A percentile compares a stretch with the other conserved stretches of the same genome.
Conservation (phyloP, 2,113 vertebrate species). For the Dromiciops gliroides region DNA sequence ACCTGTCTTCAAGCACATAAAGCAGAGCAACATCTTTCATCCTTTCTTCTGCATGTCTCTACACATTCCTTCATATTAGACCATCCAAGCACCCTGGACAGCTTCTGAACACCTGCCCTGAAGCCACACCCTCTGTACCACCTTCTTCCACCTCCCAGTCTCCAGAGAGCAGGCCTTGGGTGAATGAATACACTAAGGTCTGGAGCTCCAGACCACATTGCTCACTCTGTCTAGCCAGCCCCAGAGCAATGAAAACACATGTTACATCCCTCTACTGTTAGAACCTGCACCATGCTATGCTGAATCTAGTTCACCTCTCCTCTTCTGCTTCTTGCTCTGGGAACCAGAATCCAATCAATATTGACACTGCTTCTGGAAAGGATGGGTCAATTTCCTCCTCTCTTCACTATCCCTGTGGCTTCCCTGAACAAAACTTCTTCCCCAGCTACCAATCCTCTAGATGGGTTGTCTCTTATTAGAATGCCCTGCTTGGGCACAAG, state of each 20-base stretch:
- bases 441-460: background rate
- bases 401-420: background rate
- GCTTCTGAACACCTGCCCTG: background rate
- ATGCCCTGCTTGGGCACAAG: background rate
- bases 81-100: background rate
- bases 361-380: background rate
- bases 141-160: background rate
- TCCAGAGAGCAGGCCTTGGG: background rate
- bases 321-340: background rate
- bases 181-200: background rate
- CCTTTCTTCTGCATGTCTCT: background rate
- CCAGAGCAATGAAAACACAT: background rate
- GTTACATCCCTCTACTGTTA: background rate
- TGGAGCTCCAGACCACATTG: background rate
- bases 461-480: background rate
- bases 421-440: background rate
- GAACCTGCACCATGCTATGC: background rate
- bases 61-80: background rate
- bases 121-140: background rate
- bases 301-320: background rate
- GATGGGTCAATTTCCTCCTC: background rate
- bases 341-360: background rate
- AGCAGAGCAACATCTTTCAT: background rate
- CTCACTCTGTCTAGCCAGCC: background rate
- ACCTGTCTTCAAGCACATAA: background rate